A percentile compares a stretch with the other conserved stretches of the same genome.
Conservation (phyloP, 2,888 invertebrate genomes). For the Matsumyia berberina region DNA sequence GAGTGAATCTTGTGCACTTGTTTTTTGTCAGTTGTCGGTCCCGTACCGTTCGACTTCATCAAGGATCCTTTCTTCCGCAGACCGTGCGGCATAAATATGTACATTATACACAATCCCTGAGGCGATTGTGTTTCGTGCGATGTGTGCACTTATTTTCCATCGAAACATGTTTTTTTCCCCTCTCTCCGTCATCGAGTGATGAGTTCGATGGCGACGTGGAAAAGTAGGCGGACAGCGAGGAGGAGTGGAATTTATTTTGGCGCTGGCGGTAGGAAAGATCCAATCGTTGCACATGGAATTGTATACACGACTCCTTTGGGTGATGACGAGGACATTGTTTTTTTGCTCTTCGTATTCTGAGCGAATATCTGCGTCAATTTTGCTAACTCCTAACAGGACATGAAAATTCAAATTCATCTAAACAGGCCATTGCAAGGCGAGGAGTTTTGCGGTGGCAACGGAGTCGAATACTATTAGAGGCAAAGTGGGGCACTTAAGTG, state of each 20-base stretch:
- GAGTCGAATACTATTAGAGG: slow-evolving; percentile 48
- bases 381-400: slow-evolving; percentile 31
- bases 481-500: slow-evolving; percentile 72
- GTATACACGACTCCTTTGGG: slow-evolving; percentile 18
- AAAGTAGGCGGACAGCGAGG: slow-evolving; percentile 37
- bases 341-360: slow-evolving; percentile 6
- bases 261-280: slow-evolving; percentile 35
- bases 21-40: slow-evolving; percentile 47
- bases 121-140: slow-evolving; percentile 62
- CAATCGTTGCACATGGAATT: slow-evolving; percentile 36
- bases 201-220: slow-evolving; percentile 25
- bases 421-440: slow-evolving; percentile 19
- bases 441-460: slow-evolving; percentile 20
- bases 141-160: slow-evolving; percentile 53
- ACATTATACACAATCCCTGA: slow-evolving; percentile 60
- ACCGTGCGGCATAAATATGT: slow-evolving; percentile 57
- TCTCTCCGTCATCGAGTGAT: slow-evolving; percentile 4
- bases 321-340: slow-evolving; percentile 34
- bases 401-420: slow-evolving; percentile 61
- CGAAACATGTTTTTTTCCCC: slow-evolving; percentile 59
- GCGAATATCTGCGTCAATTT: slow-evolving; percentile 18
- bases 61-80: slow-evolving; percentile 63
- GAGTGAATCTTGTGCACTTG: slow-evolving; percentile 73
- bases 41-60: slow-evolving; percentile 67
- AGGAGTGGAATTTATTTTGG: slow-evolving; percentile 64